phyloP scores from a whole-genome alignment of 2,888 invertebrate genomes.

The Drosophila koepferae region DNA sequence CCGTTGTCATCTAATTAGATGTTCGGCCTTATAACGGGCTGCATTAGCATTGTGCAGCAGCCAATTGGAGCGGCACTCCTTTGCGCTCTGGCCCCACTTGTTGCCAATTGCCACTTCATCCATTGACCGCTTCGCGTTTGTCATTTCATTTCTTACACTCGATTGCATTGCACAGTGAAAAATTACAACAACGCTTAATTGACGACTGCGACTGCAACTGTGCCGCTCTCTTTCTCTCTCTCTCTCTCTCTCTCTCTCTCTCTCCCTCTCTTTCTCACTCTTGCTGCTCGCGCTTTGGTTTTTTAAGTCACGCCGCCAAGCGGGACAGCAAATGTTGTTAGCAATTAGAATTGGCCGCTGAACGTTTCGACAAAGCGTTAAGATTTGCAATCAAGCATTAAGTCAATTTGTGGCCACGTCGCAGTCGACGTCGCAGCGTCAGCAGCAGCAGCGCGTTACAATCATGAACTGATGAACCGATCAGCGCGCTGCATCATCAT shows the following conservation, averaged over 20 bases:
- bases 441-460: constrained; percentile 42
- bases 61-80: constrained; percentile 52
- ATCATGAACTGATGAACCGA: constrained; percentile 47
- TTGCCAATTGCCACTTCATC: constrained; percentile 13
- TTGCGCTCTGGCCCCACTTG: constrained; percentile 18
- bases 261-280: too few relatives aligned
- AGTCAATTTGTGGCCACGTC: constrained; percentile 67
- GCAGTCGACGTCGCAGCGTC: neutral
- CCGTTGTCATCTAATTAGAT: constrained; percentile 64
- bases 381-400: constrained; percentile 80
- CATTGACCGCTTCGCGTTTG: constrained; percentile 48
- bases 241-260: neutral
- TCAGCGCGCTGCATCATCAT: constrained; percentile 32
- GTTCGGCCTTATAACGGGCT: constrained; percentile 51
- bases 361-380: constrained; percentile 76
- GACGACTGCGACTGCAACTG: constrained; percentile 41
- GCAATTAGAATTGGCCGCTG: constrained; percentile 73
- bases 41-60: constrained; percentile 46
- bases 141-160: constrained; percentile 48
- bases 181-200: constrained; percentile 57
- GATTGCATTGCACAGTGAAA: constrained; percentile 46
- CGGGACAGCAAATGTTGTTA: constrained; percentile 62
- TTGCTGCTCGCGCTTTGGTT: constrained; percentile 14
- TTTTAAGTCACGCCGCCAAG: constrained; percentile 58
- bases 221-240: constrained; percentile 14